Base-by-base conservation (phyloP, 2,888 invertebrate genomes). In the Philhelius pedissequus region DNA sequence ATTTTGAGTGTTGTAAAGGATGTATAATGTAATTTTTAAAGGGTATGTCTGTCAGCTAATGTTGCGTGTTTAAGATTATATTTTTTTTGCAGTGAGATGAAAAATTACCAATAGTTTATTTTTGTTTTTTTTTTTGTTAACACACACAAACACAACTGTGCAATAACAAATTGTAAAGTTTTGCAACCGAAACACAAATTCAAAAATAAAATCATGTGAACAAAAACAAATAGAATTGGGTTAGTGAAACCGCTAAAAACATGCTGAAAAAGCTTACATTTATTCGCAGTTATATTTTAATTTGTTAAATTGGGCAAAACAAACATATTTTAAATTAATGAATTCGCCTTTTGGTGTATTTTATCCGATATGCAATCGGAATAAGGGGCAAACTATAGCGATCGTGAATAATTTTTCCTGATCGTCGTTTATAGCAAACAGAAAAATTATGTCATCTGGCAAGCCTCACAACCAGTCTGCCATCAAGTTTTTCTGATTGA, bases 91-190 rank as follows among this genome's bases (percentile, higher is more conserved):
- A 18, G 62, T 79, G 79, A 68, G 54, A 80, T 84, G 70, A 80
- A 68, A 75, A 45, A 48, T 76, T 40, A 48, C 66, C 78, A 73
- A 70, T 73, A 7, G 60, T 40, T 50, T 13, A 56, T 56, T 38
- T 56, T 40, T 66, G 30, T 70, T 48, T 50, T 32, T 56, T 38
- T 56, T 40, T 66, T 22, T 70, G 22, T 50, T 32, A 56, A 64
- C 70, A 79, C 45, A 66, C 64, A 79, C 75, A 70, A 79, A 75
- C 50, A 80, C 70, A 84, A 84, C 60, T 80, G 84, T 80, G 84
- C 84, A 76, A 80, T n/a, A n/a, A 75, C 52, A 70, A 75, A 54
- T 18, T 32, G 69, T 78, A 38, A 77, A 48, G 40, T 62, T 64
- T 35, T 62, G 22, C 66, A 56, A 56, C 62, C 54, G 30, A 64